These are phyloP conservation scores for Setophaga kirtlandii DNA, from an alignment of 2,113 vertebrate genomes.

Conservation along the genomic window DNA sequence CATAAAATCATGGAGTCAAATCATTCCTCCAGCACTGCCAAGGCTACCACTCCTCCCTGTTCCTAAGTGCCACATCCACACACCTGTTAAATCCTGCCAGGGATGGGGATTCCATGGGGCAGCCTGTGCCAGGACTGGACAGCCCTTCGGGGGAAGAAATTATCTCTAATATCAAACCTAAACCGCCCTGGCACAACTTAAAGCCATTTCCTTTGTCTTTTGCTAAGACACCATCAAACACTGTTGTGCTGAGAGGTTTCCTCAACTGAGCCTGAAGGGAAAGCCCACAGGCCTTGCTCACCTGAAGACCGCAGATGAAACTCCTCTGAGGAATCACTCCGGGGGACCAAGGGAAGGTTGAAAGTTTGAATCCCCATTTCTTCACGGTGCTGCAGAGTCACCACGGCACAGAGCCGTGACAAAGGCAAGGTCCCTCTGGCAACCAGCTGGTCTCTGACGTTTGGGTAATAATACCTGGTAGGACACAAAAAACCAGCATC, in stretches of 20 bases:
- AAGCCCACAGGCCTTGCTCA: slow-evolving; percentile 45
- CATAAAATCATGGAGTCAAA: not conserved
- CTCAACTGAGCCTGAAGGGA: not conserved
- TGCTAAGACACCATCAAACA: not conserved
- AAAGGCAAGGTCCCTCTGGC: slow-evolving; percentile 88
- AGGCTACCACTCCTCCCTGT: not conserved
- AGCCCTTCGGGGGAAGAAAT: not conserved
- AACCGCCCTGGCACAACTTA: not conserved
- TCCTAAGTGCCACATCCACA: not conserved
- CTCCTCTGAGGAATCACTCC: slow-evolving; percentile 65
- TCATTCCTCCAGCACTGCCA: not conserved
- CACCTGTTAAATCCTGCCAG: not conserved
- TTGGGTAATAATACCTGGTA: slow-evolving; percentile 95
- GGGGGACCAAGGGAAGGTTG: slow-evolving; percentile 83
- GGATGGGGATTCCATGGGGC: not conserved
- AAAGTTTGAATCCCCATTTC: slow-evolving; percentile 83
- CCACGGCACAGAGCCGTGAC: slow-evolving; percentile 91
- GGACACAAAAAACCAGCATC: not conserved
- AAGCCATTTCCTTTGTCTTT: not conserved
- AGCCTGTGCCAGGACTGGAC: not conserved
- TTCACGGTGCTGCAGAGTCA: slow-evolving; percentile 85
- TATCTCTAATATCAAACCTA: not conserved
- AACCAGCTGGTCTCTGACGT: slow-evolving; percentile 93
- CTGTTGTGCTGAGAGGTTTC: not conserved
- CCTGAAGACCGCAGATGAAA: slow-evolving; percentile 79